Base-by-base conservation (phyloP, 1,140 invertebrate species). In the Zaprionus ghesquierei region DNA sequence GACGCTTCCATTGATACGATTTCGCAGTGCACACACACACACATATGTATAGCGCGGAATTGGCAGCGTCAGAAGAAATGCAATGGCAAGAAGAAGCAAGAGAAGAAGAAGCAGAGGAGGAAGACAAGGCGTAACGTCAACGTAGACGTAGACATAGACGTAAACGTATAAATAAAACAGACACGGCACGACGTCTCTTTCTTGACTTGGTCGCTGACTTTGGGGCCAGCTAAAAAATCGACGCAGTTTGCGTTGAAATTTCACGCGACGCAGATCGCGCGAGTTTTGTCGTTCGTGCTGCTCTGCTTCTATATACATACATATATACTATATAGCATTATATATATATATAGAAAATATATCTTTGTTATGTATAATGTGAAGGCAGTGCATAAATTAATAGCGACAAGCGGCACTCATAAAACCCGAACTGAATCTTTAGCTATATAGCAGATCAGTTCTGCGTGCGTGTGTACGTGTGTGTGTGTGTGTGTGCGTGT, bases 241-340 rank as follows among this genome's bases (percentile, higher is more conserved):
- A 50, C 60, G 61, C 84, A 89, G 84, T 89, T 78, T 75, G 66
- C 68, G 80, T 79, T 89, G 69, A 80, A 89, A 79, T 84, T 80
- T 89, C 85, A 80, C 68, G 68, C 77, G 74, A 70, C 69, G 58
- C 77, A 75, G 84, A 80, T 89, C 84, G 79, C 66, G 80, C 66
- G 60, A 69, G 51, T 62, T n/a, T 41, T 50, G 60, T 27, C 31
- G 44, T 46, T 35, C 58, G 22, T 50, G 27, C 35, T 13, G 8
- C n/a, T n/a, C n/a, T 15, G 38, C 8, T 18, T 33, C n/a, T 49
- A 60, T 31, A 60, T 49, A 33, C 23, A 60, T 49, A 60, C n/a
- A 46, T n/a, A 50, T 31, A 49, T 46, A 20, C 3, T 20, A 23
- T 29, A 59, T 12, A 6, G 35, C 5, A 15, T n/a, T 4, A 31